A percentile compares a stretch with the other conserved stretches of the same genome.
Conservation (phyloP, 2,888 invertebrate species). For the Nebria brevicollis region DNA sequence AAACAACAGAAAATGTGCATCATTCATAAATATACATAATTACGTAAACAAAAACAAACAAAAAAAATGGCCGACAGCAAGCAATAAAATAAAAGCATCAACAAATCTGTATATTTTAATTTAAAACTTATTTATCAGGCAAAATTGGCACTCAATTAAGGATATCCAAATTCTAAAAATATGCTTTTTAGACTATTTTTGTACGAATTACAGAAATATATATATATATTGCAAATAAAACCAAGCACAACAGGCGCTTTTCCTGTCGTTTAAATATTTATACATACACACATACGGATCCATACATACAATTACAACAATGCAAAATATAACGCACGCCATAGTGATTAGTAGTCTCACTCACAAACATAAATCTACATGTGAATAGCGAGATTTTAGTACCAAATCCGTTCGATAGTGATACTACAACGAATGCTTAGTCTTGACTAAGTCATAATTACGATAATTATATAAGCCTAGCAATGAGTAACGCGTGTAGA, state of each 20-base stretch:
- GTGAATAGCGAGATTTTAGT: constrained; percentile 40
- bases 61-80: not conserved
- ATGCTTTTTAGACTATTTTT: constrained; percentile 37
- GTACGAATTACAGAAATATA: constrained; percentile 44
- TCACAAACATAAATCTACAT: constrained; percentile 41
- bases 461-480: too few species aligned
- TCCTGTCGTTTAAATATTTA: not conserved
- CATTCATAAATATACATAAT: constrained; percentile 8
- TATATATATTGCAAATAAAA: constrained; percentile 40
- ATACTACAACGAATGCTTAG: not conserved
- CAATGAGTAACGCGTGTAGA: too few species aligned
- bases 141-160: constrained; percentile 10
- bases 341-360: constrained; percentile 29
- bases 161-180: not conserved
- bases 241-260: not conserved
- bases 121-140: not conserved
- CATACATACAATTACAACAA: constrained; percentile 30
- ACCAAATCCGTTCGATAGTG: not conserved
- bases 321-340: constrained; percentile 16
- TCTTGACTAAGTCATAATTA: too few species aligned
- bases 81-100: not conserved
- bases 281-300: constrained; percentile 31
- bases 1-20: not conserved
- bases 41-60: not conserved
- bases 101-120: constrained; percentile 1